These are phyloP conservation scores for Neostethus bicornis DNA, from an alignment of 2,797 vertebrate species.

Conservation along the genomic window DNA sequence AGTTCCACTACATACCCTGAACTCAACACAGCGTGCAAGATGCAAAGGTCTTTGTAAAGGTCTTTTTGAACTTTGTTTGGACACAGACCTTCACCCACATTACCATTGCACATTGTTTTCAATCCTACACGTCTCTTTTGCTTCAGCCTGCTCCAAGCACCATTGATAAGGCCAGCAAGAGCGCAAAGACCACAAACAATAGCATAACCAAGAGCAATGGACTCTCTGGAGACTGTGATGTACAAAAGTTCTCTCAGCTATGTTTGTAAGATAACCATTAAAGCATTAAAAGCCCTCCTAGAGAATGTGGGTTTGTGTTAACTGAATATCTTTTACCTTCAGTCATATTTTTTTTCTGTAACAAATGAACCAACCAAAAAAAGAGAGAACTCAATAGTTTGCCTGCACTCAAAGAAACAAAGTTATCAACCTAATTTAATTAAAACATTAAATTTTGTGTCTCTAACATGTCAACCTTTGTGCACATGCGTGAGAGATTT, in stretches of 20 bases:
- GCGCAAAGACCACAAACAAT: conserved; percentile 23
- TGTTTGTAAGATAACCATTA: conserved; percentile 23
- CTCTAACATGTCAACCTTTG: not conserved
- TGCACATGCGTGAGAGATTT: not conserved
- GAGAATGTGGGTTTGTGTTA: not conserved
- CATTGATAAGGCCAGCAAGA: conserved; percentile 2
- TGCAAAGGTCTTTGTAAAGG: conserved; percentile 16
- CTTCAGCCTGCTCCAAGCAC: conserved; percentile 8
- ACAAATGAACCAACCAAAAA: not conserved
- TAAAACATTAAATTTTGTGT: not conserved
- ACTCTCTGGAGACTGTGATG: conserved; percentile 17
- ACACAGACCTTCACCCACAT: conserved; percentile 5
- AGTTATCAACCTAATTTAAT: conserved; percentile 13
- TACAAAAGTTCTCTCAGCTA: conserved; percentile 6
- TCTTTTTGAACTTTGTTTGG: conserved; percentile 19
- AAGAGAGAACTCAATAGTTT: not conserved
- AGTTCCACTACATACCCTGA: conserved; percentile 13
- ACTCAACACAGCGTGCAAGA: conserved; percentile 12
- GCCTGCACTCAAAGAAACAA: conserved; percentile 10
- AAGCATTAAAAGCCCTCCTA: conserved; percentile 18
- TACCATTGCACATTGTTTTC: conserved; percentile 24
- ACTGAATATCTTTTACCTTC: not conserved
- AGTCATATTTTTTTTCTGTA: not conserved
- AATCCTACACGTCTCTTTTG: conserved; percentile 15
- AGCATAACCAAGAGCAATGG: conserved; percentile 11